Conservation (phyloP, 2,113 vertebrate species). For the Spea bombifrons region DNA sequence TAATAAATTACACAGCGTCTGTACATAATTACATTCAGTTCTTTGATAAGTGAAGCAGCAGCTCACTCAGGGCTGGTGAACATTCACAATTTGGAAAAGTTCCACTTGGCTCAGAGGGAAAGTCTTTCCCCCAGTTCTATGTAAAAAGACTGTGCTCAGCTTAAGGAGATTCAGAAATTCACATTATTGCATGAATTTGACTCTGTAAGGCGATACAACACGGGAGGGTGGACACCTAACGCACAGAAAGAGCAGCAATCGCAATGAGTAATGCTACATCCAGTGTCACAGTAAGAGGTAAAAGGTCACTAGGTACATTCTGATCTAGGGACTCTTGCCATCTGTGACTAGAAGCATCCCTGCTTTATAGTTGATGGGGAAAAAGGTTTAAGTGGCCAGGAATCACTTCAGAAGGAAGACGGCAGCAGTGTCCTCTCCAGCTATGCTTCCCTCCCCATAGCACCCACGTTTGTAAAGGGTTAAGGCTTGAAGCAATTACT, state of each 20-base stretch:
- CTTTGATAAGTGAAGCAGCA: conserved; percentile 49
- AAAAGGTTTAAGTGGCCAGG: neutral
- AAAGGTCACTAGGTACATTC: conserved; percentile 32
- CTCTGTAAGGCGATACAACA: conserved; percentile 30
- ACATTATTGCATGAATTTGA: conserved; percentile 46
- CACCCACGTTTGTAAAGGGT: neutral
- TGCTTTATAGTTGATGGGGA: conserved; percentile 2
- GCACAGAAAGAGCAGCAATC: conserved; percentile 16
- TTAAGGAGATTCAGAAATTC: conserved; percentile 27
- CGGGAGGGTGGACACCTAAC: conserved; percentile 20
- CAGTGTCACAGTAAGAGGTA: conserved; percentile 45
- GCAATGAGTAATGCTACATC: conserved; percentile 30
- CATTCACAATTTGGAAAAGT: conserved; percentile 41
- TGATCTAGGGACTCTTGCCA: conserved; percentile 15
- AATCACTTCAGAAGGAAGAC: conserved; percentile 29
- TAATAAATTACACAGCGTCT: conserved; percentile 79
- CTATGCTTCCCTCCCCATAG: neutral
- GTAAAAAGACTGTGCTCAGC: conserved; percentile 26
- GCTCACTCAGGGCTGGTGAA: conserved; percentile 53
- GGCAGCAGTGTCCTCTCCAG: conserved; percentile 20
- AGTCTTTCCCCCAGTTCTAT: neutral
- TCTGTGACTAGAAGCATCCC: conserved; percentile 10
- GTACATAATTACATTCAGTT: conserved; percentile 79
- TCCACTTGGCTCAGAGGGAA: conserved; percentile 27
- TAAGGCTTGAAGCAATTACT: conserved; percentile 33